phyloP scores from a whole-genome alignment of 2,888 invertebrate species.

The Oligia fasciuncula region DNA sequence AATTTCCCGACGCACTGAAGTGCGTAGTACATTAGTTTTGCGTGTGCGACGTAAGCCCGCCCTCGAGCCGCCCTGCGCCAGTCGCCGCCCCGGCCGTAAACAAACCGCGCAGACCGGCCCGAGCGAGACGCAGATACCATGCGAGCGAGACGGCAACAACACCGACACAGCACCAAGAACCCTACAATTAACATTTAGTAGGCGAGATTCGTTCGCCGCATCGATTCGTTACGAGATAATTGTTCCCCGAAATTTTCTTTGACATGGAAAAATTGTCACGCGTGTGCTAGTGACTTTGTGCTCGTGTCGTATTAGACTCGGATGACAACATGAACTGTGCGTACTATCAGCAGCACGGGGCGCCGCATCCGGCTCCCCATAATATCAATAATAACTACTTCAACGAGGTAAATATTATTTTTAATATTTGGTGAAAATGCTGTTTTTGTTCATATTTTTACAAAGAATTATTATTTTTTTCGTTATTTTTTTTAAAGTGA shows the following conservation, averaged over 20 bases:
- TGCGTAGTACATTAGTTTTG: slow-evolving; percentile 81
- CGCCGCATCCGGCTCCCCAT: slow-evolving; percentile 83
- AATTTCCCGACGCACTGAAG: slow-evolving; percentile 64
- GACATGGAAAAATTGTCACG: slow-evolving; percentile 81
- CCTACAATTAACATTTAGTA: slow-evolving; percentile 87
- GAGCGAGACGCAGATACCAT: slow-evolving; percentile 75
- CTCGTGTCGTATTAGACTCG: slow-evolving; percentile 72
- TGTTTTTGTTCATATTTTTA: not conserved
- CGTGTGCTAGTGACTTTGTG: slow-evolving; percentile 69
- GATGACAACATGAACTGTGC: slow-evolving; percentile 88
- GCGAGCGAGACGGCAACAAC: slow-evolving; percentile 75
- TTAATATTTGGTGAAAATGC: slow-evolving; percentile 18
- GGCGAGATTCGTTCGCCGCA: slow-evolving; percentile 89
- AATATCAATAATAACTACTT: slow-evolving; percentile 86
- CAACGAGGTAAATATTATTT: slow-evolving; percentile 83
- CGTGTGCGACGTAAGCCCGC: slow-evolving; percentile 83
- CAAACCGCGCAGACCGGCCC: slow-evolving; percentile 64
- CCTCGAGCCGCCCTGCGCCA: slow-evolving; percentile 85
- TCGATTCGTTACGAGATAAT: slow-evolving; percentile 89
- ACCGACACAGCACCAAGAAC: slow-evolving; percentile 80
- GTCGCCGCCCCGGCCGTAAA: slow-evolving; percentile 74
- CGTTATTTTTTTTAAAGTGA: not conserved
- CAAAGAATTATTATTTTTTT: no score
- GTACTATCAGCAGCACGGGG: slow-evolving; percentile 87
- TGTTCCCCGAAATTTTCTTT: slow-evolving; percentile 84